A percentile compares a stretch with the other conserved stretches of the same genome.
These are phyloP conservation scores for Loriculus beryllinus DNA, from an alignment of 2,797 vertebrate species.

Conservation along the genomic window DNA sequence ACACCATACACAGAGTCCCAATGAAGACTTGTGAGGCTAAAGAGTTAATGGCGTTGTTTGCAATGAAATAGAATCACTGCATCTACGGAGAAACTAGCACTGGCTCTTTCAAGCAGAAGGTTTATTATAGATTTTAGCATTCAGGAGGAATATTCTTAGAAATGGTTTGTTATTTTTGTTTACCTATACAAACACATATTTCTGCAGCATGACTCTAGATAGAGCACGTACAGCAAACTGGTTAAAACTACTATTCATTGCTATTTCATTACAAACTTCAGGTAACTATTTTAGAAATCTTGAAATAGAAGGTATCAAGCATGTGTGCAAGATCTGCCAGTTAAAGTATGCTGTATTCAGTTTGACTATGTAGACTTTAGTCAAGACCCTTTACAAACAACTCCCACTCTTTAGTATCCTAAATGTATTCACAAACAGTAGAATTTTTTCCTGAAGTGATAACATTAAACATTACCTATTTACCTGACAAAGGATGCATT, in stretches of 20 bases:
- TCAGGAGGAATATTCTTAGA: background rate
- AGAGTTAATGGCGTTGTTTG: fast-evolving
- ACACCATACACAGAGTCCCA: background rate
- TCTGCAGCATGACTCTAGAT: background rate
- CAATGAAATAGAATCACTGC: background rate
- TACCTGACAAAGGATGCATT: background rate
- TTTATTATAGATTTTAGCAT: background rate
- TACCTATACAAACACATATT: background rate
- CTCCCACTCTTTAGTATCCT: background rate
- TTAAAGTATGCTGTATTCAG: background rate
- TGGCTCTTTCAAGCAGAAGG: background rate
- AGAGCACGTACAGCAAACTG: background rate
- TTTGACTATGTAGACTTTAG: background rate
- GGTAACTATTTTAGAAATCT: background rate
- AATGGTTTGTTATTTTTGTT: background rate
- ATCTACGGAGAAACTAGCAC: background rate
- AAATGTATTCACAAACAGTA: background rate
- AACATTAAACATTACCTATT: background rate
- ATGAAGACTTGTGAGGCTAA: background rate
- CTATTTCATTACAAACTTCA: background rate
- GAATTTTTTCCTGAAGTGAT: background rate
- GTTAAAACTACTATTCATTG: fast-evolving
- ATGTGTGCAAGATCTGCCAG: background rate
- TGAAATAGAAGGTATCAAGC: background rate
- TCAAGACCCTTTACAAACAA: background rate